Base-by-base conservation (phyloP, 2,888 invertebrate genomes). In the Pyrrhosoma nymphula region DNA sequence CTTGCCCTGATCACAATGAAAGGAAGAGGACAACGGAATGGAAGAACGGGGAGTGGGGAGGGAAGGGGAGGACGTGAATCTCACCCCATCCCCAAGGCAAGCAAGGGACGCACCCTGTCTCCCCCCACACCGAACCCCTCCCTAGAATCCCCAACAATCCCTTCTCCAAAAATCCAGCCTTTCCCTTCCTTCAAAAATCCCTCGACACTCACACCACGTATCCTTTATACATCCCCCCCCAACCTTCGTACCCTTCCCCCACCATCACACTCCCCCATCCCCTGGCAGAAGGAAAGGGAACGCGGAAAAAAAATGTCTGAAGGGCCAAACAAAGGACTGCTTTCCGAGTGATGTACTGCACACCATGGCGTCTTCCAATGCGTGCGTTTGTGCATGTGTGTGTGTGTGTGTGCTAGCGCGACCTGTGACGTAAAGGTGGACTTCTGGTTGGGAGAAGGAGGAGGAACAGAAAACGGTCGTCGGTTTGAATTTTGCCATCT, bases 301-400 rank as follows among this genome's bases (percentile, higher is more conserved):
- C 23, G 47, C 47, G 75, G 69, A 75, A 75, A 75, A 93, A 93
- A 93, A 93, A 93, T 47, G 60, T 39, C 75, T 47, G 93, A 91
- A 91, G 63, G 91, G 69, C 63, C 93, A 93, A 91, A 63, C 63
- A 93, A 91, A 69, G 93, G 93, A n/a, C 26, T 93, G 69, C 93
- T 93, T 93, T 93, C 93, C 93, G 93, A 93, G 69, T 93, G 93
- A 93, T 93, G 93, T 93, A 93, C 93, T 93, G 93, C 93, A 56
- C 93, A 93, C 93, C 69, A 93, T 93, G 93, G 93, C 69, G 93
- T 93, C 93, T 93, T 93, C 93, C 35, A 47, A 93, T 39, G 75
- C 47, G 63, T n/a, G n/a, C n/a, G n/a, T n/a, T n/a, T n/a, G n/a
- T 69, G 93, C 47, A 60, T 30, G 60, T 35, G 63, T 26, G n/a